Conservation (phyloP, 2,113 vertebrate species). For the Sorex fumeus region DNA sequence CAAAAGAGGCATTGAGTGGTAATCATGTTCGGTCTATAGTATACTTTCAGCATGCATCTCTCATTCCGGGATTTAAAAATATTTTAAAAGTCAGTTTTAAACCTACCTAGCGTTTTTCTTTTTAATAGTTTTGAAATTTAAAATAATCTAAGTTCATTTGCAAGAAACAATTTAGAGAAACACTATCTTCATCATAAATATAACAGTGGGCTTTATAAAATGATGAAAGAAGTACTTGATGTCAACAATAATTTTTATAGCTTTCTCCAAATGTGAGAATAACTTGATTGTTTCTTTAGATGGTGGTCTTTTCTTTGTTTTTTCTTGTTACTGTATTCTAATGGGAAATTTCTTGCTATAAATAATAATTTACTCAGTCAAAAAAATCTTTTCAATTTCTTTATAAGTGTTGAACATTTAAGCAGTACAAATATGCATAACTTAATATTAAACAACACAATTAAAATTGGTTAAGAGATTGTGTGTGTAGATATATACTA, state of each 20-base stretch:
- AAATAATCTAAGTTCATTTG: neutral
- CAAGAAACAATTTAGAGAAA: neutral
- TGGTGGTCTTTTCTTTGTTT: neutral
- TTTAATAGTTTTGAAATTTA: neutral
- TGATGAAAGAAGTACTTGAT: neutral
- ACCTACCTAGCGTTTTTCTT: neutral
- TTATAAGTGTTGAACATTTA: neutral
- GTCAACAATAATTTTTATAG: neutral
- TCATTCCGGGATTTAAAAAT: too few species aligned
- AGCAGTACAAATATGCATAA: neutral
- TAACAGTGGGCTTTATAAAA: neutral
- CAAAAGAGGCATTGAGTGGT: too few species aligned
- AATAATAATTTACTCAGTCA: neutral
- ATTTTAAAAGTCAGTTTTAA: slow-evolving; percentile 4
- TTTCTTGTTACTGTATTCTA: slow-evolving; percentile 7
- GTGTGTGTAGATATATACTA: neutral
- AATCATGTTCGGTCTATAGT: too few species aligned
- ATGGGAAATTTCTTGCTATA: neutral
- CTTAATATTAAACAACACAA: neutral
- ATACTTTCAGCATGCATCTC: too few species aligned
- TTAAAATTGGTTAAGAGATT: slow-evolving; percentile 10
- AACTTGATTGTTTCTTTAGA: slow-evolving; percentile 15
- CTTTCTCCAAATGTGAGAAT: neutral
- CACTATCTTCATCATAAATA: neutral
- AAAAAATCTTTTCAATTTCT: neutral